Evolutionary conservation across 2,113 vertebrate genomes (phyloP), one percentile per base, ranked within the genome.

Genomic region (Podiceps cristatus): DNA sequence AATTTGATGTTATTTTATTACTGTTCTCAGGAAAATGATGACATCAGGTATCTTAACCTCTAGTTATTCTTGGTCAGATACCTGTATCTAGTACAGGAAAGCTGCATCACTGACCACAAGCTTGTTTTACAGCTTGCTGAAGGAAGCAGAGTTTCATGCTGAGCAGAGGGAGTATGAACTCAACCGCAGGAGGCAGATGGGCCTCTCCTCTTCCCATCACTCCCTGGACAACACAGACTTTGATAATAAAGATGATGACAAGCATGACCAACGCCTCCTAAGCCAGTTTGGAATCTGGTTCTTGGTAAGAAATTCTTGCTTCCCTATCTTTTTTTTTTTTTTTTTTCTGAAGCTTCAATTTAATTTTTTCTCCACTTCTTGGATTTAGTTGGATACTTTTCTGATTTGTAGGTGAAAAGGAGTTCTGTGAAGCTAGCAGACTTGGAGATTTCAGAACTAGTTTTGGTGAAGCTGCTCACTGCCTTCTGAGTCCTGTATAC

Each of bases 241-340:
- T 92, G 99, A 99, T 94, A 99, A 99, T 98, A 99, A 99, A 96
- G 99, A 99, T 78, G 99, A 99, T 33, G 99, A 99, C 93, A 99
- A 99, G 95, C 99, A 99, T 2, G 99, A 99, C 97, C 99, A 99
- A 93, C 98, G 99, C 15, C 99, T 99, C 29, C 98, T 99, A 95
- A 99, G 99, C 92, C 99, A 99, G 93, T 99, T 99, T 92, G 99
- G 99, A 96, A 99, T 99, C 96, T 99, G 99, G 99, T 99, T 99
- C 97, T 98, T 99, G 98, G 99, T 99, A 98, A 97, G 98, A 87
- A 74, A 52, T 87, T 68, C 52, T 52, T 76, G 14, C 18, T 75
- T 4, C 79, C 18, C 13, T 67, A 11, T 3, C 19, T 89, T 86
- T 9, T 10, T 3, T 83, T 10, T 47, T 8, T 27, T 86, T 67